Conservation (phyloP, 1,140 invertebrate genomes). For the Trissolcus basalis region DNA sequence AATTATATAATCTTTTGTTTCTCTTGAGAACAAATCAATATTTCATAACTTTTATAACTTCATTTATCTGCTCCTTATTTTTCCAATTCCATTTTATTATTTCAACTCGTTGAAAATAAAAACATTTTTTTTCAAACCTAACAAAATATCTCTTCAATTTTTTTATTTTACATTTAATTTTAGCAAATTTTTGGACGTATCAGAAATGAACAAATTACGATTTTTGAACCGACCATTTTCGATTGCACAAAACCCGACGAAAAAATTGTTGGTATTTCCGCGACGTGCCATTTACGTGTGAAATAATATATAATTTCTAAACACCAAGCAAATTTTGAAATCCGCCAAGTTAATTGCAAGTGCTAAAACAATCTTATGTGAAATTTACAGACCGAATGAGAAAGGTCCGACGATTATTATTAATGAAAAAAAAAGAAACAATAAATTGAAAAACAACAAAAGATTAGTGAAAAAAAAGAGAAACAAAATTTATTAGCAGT, state of each 20-base stretch:
- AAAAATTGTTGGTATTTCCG: slow-evolving; percentile 5
- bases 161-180: too few relatives aligned
- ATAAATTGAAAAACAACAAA: too few relatives aligned
- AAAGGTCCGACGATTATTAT: slow-evolving; percentile 4
- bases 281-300: slow-evolving; percentile 13
- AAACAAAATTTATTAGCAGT: too few relatives aligned
- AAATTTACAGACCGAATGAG: neutral
- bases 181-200: too few relatives aligned
- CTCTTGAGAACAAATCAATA: neutral
- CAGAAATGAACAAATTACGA: too few relatives aligned
- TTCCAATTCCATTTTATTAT: too few relatives aligned
- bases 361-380: slow-evolving; percentile 17
- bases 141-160: too few relatives aligned
- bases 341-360: slow-evolving; percentile 14
- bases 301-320: slow-evolving; percentile 29
- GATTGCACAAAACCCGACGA: neutral
- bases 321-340: slow-evolving; percentile 20
- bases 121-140: too few relatives aligned
- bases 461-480: too few relatives aligned
- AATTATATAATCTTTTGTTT: neutral
- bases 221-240: neutral
- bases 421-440: neutral
- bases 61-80: too few relatives aligned
- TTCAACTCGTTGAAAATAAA: too few relatives aligned
- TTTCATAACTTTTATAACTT: too few relatives aligned